phyloP scores from a whole-genome alignment of 2,797 vertebrate species.

The Poliocrania exsul region DNA sequence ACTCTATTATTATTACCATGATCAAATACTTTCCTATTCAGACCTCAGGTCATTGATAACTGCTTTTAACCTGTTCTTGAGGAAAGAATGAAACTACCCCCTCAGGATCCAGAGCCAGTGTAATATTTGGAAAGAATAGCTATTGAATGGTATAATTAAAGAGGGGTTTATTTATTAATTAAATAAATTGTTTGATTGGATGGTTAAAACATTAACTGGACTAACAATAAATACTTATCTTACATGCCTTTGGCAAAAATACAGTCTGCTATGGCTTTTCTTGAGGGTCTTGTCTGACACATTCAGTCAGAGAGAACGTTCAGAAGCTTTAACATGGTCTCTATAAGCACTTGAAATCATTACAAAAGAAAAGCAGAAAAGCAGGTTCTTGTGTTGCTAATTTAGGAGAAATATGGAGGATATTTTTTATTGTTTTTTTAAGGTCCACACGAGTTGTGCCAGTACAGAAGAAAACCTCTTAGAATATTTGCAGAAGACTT shows the following conservation, averaged over 20 bases:
- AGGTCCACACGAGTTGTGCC: not conserved
- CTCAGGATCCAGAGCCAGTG: not conserved
- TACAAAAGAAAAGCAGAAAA: not conserved
- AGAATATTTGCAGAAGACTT: not conserved
- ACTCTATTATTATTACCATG: not conserved
- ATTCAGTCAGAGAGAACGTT: not conserved
- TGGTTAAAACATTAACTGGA: not conserved
- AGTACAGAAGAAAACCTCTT: not conserved
- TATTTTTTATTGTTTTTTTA: not conserved
- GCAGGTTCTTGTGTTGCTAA: not conserved
- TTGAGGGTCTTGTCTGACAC: not conserved
- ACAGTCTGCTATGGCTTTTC: not conserved
- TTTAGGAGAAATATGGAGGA: not conserved
- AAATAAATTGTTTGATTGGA: not conserved
- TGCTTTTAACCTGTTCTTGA: not conserved
- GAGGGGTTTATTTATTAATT: not conserved
- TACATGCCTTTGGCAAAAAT: not conserved
- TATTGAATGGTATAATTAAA: not conserved
- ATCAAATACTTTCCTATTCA: not conserved
- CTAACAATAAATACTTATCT: not conserved
- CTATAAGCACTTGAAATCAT: not conserved
- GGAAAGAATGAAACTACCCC: not conserved
- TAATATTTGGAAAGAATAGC: not conserved
- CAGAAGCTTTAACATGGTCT: not conserved
- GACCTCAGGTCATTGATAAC: fast-evolving